A percentile compares a stretch with the other conserved stretches of the same genome.
Conservation (phyloP, 2,113 vertebrate species). For the Phoxinus phoxinus region DNA sequence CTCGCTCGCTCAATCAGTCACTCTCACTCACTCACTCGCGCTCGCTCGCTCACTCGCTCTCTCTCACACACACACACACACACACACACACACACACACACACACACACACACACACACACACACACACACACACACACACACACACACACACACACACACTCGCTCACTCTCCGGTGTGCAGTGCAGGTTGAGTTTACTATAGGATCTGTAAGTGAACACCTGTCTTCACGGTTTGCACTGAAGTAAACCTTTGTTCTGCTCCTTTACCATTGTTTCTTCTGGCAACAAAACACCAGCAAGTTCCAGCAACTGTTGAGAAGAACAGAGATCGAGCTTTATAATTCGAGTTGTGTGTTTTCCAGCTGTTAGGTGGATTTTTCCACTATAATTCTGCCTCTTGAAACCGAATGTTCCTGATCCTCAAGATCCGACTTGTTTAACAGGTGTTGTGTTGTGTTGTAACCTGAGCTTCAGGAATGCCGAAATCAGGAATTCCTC, state of each 20-base stretch:
- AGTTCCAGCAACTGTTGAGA: neutral
- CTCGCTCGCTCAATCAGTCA: too few species aligned
- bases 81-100: too few species aligned
- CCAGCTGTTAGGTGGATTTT: neutral
- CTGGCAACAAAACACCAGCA: neutral
- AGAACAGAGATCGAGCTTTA: neutral
- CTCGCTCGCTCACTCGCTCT: too few species aligned
- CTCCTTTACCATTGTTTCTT: slow-evolving; percentile 7
- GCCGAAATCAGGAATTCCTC: slow-evolving; percentile 3
- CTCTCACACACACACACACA: too few species aligned
- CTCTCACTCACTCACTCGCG: too few species aligned
- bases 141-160: too few species aligned
- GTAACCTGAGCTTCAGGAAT: slow-evolving; percentile 52
- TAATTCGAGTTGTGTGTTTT: neutral
- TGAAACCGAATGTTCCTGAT: slow-evolving; percentile 24
- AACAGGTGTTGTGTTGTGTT: slow-evolving; percentile 52
- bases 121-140: too few species aligned
- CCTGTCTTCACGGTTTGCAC: too few species aligned
- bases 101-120: too few species aligned
- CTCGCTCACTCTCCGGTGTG: too few species aligned
- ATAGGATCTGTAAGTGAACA: too few species aligned
- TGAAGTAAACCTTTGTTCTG: neutral
- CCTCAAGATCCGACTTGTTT: slow-evolving; percentile 46
- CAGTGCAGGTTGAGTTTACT: too few species aligned
- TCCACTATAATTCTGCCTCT: neutral